phyloP scores from a whole-genome alignment of 2,113 vertebrate genomes.

The Limanda limanda region DNA sequence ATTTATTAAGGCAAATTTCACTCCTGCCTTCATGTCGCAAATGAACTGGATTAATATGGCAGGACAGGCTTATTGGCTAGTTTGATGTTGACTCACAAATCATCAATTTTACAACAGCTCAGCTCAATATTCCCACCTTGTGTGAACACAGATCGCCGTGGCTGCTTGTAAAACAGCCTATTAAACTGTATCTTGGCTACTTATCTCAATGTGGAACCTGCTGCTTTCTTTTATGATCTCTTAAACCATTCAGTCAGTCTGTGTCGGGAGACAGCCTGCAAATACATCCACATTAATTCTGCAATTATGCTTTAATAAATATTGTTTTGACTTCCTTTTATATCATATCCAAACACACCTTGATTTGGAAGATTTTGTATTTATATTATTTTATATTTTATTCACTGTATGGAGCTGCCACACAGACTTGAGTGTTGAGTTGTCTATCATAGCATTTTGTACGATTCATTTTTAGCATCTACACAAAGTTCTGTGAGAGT shows the following conservation, averaged over 20 bases:
- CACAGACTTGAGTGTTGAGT: no score
- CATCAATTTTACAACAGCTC: conserved; percentile 7
- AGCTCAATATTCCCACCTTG: conserved; percentile 12
- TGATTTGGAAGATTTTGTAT: background rate
- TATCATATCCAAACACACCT: background rate
- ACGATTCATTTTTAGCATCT: background rate
- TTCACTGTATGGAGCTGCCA: no score
- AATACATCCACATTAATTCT: background rate
- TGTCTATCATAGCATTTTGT: no score
- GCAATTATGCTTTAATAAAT: background rate
- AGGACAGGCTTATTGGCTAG: background rate
- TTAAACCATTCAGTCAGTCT: background rate
- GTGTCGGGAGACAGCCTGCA: background rate
- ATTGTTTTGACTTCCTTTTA: background rate
- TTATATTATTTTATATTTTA: no score
- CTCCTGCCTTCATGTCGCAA: no score
- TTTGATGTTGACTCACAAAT: background rate
- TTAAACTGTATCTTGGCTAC: background rate
- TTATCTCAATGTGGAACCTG: background rate
- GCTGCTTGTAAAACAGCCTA: conserved; percentile 2
- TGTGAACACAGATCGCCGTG: conserved; percentile 1
- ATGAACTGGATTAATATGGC: background rate
- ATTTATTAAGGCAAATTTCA: no score
- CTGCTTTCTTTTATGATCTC: conserved; percentile 13
- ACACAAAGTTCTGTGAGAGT: background rate